Base-by-base conservation (phyloP, 2,888 invertebrate species). In the Odontomyia ornata region DNA sequence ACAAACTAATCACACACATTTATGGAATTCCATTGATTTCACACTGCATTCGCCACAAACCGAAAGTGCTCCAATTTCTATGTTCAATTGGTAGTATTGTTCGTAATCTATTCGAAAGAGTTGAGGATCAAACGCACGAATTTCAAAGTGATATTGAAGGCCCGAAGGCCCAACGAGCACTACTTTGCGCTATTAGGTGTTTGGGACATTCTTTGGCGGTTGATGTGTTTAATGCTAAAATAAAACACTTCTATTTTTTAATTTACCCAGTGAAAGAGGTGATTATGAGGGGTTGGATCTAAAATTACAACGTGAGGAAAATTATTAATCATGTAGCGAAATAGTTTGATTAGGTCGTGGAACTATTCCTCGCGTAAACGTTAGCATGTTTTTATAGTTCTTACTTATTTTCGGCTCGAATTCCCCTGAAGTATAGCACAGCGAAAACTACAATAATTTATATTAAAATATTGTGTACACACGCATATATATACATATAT, bases 121-220 rank as follows among this genome's bases (percentile, higher is more conserved):
- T 15, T 52, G 18, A 4, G 4, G 52, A 18, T 4, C 52, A 25
- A 71, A 47, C 18, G 27, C 69, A 69, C 69, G 27, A 46, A 25
- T 23, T 25, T 21, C 13, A 47, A 69, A 15, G 23, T 21, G 75
- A 78, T 75, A 76, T 77, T 76, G 69, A 75, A 72, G 79, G 79
- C 77, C 76, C 79, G 79, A 77, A 79, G 79, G 79, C 77, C 79
- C 72, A 72, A 77, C 77, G 67, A 79, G 76, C 67, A 77, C 79
- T 79, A 77, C 76, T 77, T 67, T 75, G 72, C 57, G 60, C 21
- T 57, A 60, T 73, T 36, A 73, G 25, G 46, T 73, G 28, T 21
- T 36, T 57, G 60, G 52, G 60, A 60, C 60, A 60, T 73, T 73
- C 57, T 73, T 73, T 21, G 36, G 60, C 52, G 57, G 72, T 72